Conservation (phyloP, 2,797 vertebrate genomes). For the Smutsia temminckii region DNA sequence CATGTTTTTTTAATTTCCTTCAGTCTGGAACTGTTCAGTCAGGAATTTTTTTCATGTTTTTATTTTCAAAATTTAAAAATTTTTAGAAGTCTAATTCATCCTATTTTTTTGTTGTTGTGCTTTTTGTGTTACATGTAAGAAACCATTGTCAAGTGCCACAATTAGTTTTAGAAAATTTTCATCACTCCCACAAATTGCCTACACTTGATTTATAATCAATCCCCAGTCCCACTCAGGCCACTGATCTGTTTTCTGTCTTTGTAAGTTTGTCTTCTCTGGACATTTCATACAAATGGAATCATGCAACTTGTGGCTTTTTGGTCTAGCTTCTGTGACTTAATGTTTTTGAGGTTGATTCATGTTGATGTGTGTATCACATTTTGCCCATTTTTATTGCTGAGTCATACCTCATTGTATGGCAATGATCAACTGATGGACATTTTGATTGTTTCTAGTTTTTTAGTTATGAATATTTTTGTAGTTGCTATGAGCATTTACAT, state of each 20-base stretch:
- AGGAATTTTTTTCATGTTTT: neutral
- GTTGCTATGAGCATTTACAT: neutral
- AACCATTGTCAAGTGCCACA: neutral
- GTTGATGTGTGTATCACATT: conserved; percentile 9
- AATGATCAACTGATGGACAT: neutral
- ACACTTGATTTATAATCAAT: neutral
- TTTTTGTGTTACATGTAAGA: neutral
- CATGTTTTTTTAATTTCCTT: neutral
- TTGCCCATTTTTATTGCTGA: neutral
- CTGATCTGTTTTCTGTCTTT: neutral
- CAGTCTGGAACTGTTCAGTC: neutral
- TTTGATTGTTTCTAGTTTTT: neutral
- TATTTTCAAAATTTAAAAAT: neutral
- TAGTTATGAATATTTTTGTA: conserved; percentile 10
- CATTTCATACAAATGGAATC: neutral
- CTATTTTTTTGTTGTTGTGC: neutral
- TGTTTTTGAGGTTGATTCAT: neutral
- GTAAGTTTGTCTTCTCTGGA: neutral
- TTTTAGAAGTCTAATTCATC: neutral
- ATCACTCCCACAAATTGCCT: neutral
- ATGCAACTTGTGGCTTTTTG: neutral
- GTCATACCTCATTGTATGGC: neutral
- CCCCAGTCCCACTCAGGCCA: neutral
- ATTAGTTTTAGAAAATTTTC: neutral
- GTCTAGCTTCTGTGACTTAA: neutral